Base-by-base conservation (phyloP, 2,888 invertebrate species). In the Dynastes hyllus region DNA sequence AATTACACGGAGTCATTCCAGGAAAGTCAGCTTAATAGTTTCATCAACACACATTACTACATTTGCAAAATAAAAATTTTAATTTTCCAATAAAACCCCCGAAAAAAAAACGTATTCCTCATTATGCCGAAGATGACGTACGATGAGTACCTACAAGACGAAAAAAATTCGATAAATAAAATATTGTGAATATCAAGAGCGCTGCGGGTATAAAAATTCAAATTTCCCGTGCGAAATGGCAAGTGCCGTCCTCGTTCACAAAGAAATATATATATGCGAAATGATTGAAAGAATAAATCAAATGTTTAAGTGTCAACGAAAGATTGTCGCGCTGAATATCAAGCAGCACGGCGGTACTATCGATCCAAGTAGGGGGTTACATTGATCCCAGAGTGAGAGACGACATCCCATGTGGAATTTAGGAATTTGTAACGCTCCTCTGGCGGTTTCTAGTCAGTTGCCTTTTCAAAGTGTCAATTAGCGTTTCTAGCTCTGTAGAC, bases 231-330 rank as follows among this genome's bases (percentile, higher is more conserved):
- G 50, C 11, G 71, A 55, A 53, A 29, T 29, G 70, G 51, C 78
- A 61, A 65, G 71, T 65, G 55, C 61, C 8, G 29, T 37, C 55
- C 50, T 58, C 45, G 67, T 55, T 58, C 67, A 51, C 37, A 27
- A 75, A 53, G 79, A 82, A 83, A 83, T 82, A 83, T 83, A 83
- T 83, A 83, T 84, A 84, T 83, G 84, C 82, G 81, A 82, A 84
- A 84, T 83, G 84, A 85, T 84, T 83, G 83, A 84, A 82, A 81
- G 84, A 83, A 85, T 85, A 85, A 85, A 85, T 85, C 85, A 84
- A 82, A 83, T 81, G 82, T 83, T 85, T 85, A 84, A 85, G 83
- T 84, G 85, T 85, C 84, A 84, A 85, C 84, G 83, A 80, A 70
- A 79, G 78, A 67, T 78, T 79, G 80, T 53, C 50, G 66, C 37